Conservation (phyloP, 2,797 vertebrate species). For the Dallia pectoralis region DNA sequence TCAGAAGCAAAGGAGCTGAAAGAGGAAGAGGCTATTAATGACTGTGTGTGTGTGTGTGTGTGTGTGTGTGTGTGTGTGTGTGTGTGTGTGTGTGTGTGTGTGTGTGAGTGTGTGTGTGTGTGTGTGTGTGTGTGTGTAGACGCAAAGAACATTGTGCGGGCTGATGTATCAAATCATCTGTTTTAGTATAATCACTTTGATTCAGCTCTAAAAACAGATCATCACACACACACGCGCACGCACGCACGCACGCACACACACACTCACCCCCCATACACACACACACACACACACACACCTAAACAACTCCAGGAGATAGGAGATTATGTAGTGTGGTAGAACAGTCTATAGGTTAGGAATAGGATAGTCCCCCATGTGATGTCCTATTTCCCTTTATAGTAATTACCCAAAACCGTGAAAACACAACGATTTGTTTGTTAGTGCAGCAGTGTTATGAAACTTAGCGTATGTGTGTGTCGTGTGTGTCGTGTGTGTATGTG, state of each 20-base stretch:
- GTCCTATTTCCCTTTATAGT: neutral
- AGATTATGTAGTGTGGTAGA: neutral
- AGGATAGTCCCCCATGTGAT: neutral
- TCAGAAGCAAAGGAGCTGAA: constrained; percentile 48
- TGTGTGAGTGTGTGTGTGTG: constrained; percentile 54
- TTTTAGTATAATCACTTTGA: constrained; percentile 74
- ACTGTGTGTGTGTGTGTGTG: constrained; percentile 34
- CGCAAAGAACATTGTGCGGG: constrained; percentile 54
- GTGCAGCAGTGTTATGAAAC: too few relatives aligned
- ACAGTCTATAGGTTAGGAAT: neutral
- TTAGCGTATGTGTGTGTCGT: neutral
- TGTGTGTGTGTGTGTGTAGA: constrained; percentile 55
- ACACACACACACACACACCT: neutral
- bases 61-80: constrained; percentile 31
- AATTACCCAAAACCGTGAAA: too few relatives aligned
- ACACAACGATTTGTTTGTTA: too few relatives aligned
- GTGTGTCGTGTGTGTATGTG: neutral
- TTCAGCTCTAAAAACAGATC: constrained; percentile 51
- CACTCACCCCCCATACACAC: too few relatives aligned
- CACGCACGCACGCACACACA: constrained; percentile 13
- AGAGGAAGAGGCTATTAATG: constrained; percentile 70
- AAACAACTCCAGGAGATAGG: neutral
- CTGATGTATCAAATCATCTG: constrained; percentile 68
- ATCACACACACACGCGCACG: constrained; percentile 28
- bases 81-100: constrained; percentile 42